Evolutionary conservation across 2,113 vertebrate species (phyloP).

Genomic region (Willisornis vidua): DNA sequence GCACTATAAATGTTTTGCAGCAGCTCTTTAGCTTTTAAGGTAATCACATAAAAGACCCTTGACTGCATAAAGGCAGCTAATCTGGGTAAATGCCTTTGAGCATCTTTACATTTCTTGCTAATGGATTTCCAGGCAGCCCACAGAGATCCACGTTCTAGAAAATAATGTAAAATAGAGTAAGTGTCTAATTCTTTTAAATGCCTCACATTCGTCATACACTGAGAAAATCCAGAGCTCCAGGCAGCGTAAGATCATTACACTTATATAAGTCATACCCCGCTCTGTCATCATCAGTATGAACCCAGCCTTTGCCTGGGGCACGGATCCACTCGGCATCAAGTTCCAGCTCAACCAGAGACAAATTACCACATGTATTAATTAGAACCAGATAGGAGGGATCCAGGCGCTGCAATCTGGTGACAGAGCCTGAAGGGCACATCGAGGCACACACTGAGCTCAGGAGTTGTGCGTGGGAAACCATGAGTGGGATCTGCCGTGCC

Average conservation of each 20-base stretch:
- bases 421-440: neutral
- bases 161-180: conserved; percentile 43
- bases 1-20: conserved; percentile 10
- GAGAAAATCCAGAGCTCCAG: conserved; percentile 27
- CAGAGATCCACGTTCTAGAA: neutral
- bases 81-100: conserved; percentile 52
- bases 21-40: conserved; percentile 60
- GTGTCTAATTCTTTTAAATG: conserved; percentile 1
- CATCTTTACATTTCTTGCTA: conserved; percentile 46
- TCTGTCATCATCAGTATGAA: neutral
- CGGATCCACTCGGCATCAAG: neutral
- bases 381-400: neutral
- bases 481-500: rapidly evolving
- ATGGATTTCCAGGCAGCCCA: conserved; percentile 53
- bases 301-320: neutral
- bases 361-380: neutral
- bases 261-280: neutral
- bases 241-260: neutral
- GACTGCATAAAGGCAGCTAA: conserved; percentile 40
- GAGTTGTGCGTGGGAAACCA: rapidly evolving
- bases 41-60: conserved; percentile 60
- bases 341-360: neutral
- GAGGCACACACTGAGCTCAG: neutral
- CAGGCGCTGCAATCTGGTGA: neutral
- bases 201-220: neutral